Conservation (phyloP, 2,888 invertebrate genomes). For the Acronicta aceris region DNA sequence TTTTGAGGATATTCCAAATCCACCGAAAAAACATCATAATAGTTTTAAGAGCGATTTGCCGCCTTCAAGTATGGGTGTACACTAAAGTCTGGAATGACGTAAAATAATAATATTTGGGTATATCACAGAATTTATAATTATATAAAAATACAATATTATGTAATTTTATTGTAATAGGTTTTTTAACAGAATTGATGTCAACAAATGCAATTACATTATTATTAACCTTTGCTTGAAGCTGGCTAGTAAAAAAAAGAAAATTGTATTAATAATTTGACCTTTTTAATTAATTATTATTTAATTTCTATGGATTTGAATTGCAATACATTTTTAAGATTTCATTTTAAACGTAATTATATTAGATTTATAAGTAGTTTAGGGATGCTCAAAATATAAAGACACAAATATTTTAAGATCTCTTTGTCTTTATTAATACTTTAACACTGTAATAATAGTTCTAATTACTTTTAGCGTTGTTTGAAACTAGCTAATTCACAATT, state of each 20-base stretch:
- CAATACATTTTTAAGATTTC: constrained; percentile 65
- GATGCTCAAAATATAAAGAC: constrained; percentile 80
- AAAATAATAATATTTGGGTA: not conserved
- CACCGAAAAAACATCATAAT: constrained; percentile 62
- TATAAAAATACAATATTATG: too few species aligned
- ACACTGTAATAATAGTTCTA: constrained; percentile 42
- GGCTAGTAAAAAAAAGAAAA: constrained; percentile 35
- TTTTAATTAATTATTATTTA: constrained; percentile 57
- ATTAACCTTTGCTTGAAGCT: constrained; percentile 59
- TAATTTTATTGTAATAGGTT: too few species aligned
- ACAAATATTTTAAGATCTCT: constrained; percentile 65
- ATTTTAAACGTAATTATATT: constrained; percentile 58
- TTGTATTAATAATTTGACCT: constrained; percentile 47
- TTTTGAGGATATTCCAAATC: constrained; percentile 52
- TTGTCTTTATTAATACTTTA: constrained; percentile 53
- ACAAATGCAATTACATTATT: too few species aligned
- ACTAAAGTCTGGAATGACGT: not conserved
- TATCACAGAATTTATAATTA: too few species aligned
- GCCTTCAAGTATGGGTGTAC: constrained; percentile 55
- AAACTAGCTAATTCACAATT: not conserved
- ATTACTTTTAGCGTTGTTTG: constrained; percentile 48
- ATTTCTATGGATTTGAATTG: constrained; percentile 64
- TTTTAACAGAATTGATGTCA: too few species aligned
- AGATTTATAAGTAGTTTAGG: constrained; percentile 64
- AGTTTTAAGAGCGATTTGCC: constrained; percentile 46